Evolutionary conservation across 2,113 vertebrate species (phyloP), one percentile per base, ranked within the genome.

Genomic region (Erpornis zantholeuca): DNA sequence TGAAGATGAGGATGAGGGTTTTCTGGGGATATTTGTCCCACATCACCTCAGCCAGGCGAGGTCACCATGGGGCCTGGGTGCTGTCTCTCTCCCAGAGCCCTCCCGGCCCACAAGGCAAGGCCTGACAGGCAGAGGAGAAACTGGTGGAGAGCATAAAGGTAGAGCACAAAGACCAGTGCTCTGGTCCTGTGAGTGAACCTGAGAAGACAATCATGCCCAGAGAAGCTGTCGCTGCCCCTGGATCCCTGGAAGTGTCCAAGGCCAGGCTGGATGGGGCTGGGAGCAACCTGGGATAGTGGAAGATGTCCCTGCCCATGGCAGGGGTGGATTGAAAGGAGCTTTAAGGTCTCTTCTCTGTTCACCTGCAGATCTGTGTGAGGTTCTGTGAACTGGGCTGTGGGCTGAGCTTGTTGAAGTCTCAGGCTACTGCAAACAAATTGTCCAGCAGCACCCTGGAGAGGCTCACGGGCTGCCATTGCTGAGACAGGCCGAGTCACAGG

Each of bases 241-340:
- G n/a, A 20, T 10, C 61, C 38, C 78, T 61, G 78, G 11, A 3
- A 15, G 9, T 35, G 28, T 9, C 29, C 69, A 21, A n/a, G 60
- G 24, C 45, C 61, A 18, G 70, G n/a, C 0, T 53, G 78, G 70
- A 47, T 3, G 5, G 25, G n/a, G 7, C 28, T 53, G n/a, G 28
- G 6, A 73, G 65, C 33, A 44, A 0, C 9, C 29, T 47, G 78
- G 24, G 36, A 3, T 0, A 6, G 45, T 7, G 4, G 66, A 16
- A 59, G 27, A 5, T 44, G 53, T 53, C 38, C 60, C 56, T 47
- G n/a, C 3, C 54, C 33, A 17, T 15, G 45, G 69, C 20, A 53
- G 23, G 29, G n/a, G 2, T 45, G 53, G 33, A 20, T 15, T 10
- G 16, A 42, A 28, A 15, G 2, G 21, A n/a, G 13, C 16, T 68